A percentile compares a stretch with the other conserved stretches of the same genome.
Evolutionary conservation across 64 coral and sea anemone species (phyloP).

Genomic region (Hydrozoanthus tunicans): DNA sequence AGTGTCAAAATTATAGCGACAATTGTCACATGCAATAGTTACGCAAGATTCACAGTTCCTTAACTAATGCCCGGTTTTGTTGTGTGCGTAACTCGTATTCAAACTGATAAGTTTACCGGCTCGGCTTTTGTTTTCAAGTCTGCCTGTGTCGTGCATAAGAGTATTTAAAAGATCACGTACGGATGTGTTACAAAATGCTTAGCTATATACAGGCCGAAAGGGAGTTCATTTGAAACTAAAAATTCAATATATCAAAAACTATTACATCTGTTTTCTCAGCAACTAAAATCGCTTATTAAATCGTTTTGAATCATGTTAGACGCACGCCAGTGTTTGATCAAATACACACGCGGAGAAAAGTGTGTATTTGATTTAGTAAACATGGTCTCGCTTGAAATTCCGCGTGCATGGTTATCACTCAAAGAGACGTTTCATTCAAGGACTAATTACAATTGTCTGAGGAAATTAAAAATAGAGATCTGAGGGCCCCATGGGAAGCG

Average conservation of each 20-base stretch:
- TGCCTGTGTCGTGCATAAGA: not conserved
- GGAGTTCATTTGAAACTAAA: not conserved
- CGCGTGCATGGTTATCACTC: slow-evolving; percentile 53
- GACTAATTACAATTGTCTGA: slow-evolving; percentile 69
- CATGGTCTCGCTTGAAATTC: slow-evolving; percentile 47
- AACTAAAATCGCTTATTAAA: not conserved
- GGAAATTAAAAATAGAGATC: slow-evolving; percentile 51
- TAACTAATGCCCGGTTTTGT: not conserved
- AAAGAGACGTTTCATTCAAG: slow-evolving; percentile 60
- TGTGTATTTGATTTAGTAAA: slow-evolving; percentile 38
- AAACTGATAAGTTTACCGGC: slow-evolving; percentile 15
- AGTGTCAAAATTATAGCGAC: not conserved
- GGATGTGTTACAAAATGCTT: not conserved
- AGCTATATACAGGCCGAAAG: not conserved
- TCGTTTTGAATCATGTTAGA: not conserved
- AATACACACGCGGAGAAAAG: slow-evolving; percentile 52
- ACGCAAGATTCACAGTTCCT: not conserved
- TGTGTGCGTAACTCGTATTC: not conserved
- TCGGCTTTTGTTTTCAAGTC: not conserved
- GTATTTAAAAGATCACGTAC: not conserved
- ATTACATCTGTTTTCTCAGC: not conserved
- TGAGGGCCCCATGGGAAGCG: slow-evolving; percentile 56
- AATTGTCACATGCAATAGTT: not conserved
- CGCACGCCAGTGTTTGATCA: slow-evolving; percentile 45
- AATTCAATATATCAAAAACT: not conserved